Base-by-base conservation (phyloP, 1,140 invertebrate species). In the Radopholus similis region DNA sequence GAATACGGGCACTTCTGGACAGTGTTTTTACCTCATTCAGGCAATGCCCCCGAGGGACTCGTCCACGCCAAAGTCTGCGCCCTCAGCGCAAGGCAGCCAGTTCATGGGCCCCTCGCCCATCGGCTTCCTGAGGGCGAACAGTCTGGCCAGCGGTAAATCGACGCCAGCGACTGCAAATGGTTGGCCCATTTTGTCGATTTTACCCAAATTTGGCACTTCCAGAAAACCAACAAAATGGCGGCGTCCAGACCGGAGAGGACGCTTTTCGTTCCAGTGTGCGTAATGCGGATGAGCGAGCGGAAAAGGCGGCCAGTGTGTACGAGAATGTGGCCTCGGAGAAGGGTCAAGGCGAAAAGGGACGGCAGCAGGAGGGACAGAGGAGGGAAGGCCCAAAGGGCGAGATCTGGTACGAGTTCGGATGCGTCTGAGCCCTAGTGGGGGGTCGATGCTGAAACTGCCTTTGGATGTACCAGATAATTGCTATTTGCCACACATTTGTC, bases 301-400 rank as follows among this genome's bases (percentile, higher is more conserved):
- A 75, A 26, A 77, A 72, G 30, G 71, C 73, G 38, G 35, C 60
- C 23, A 72, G 71, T 57, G 35, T 73, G 23, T 72, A 72, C 35
- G 71, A 72, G 23, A 72, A 72, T 51, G 71, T 58, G 21, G 57
- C 37, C n/a, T n/a, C n/a, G 5, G 38, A 26, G 13, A 60, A 38
- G 30, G 28, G 30, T 42, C 8, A 23, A 44, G 35, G 26, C 26
- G 44, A 6, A n/a, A n/a, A 49, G 6, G 9, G 26, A 6, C 44
- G 37, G 18, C 40, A 60, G 30, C 35, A 60, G 47, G 28, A n/a
- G 34, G 30, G 47, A 23, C 40, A 38, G 11, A 21, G 59, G 30
- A 51, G 59, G 18, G 38, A 40, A 21, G 59, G 49, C 8, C 47
- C 47, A 51, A 62, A 51, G 49, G 40, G 59, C 15, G 59, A 42